phyloP scores from a whole-genome alignment of 2,888 invertebrate species.

The Microplitis manilae region DNA sequence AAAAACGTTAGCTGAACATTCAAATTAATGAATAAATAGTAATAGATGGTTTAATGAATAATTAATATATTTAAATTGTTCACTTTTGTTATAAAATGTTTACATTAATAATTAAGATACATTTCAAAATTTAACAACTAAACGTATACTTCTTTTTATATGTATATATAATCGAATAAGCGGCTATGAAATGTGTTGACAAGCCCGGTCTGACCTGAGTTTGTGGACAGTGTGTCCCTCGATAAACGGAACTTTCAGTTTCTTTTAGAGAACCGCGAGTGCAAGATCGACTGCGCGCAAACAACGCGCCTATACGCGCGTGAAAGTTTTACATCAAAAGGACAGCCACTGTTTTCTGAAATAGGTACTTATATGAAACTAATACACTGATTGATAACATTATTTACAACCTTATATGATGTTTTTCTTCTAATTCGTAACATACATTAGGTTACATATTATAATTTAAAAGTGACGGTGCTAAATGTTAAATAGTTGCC shows the following conservation, averaged over 20 bases:
- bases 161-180: slow-evolving; percentile 13
- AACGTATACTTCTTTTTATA: neutral
- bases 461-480: slow-evolving; percentile 16
- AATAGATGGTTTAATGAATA: no score
- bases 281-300: slow-evolving; percentile 56
- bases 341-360: slow-evolving; percentile 29
- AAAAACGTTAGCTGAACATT: no score
- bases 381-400: slow-evolving; percentile 27
- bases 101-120: no score
- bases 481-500: neutral
- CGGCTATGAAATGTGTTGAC: neutral
- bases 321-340: slow-evolving; percentile 40
- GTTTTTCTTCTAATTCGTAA: slow-evolving; percentile 23
- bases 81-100: no score
- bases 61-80: no score
- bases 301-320: slow-evolving; percentile 45
- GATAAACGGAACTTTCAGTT: slow-evolving; percentile 68
- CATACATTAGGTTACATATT: neutral
- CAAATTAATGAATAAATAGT: no score
- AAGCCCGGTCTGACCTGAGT: slow-evolving; percentile 16
- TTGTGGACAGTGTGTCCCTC: slow-evolving; percentile 30
- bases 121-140: no score
- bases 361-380: slow-evolving; percentile 41
- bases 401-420: slow-evolving; percentile 25
- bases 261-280: slow-evolving; percentile 66